Percentiles rank a stretch among this genome's conserved stretches.
Conservation (phyloP, 2,797 vertebrate species). For the Leptodactylus fallax region DNA sequence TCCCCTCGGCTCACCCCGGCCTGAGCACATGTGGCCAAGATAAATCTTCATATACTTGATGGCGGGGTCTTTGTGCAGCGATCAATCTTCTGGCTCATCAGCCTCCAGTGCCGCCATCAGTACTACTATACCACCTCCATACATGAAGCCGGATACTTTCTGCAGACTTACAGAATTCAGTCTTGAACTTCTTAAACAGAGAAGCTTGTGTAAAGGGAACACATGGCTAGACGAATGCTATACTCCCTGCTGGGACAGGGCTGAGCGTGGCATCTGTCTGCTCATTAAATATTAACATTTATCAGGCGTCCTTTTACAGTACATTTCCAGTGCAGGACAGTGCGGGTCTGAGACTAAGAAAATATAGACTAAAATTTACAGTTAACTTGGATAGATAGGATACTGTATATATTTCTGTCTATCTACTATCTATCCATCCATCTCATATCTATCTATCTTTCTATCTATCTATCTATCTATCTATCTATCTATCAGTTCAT, state of each 20-base stretch:
- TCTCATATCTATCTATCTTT: neutral
- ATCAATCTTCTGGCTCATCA: neutral
- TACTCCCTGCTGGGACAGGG: constrained; percentile 47
- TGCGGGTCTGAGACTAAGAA: neutral
- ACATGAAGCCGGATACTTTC: neutral
- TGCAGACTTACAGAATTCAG: neutral
- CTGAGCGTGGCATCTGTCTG: constrained; percentile 33
- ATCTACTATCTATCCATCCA: neutral
- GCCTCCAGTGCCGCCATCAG: neutral
- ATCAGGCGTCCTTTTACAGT: constrained; percentile 40
- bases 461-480: neutral
- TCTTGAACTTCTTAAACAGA: constrained; percentile 30
- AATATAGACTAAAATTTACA: neutral
- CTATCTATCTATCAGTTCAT: too few relatives aligned
- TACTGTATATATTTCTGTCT: neutral
- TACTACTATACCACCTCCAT: neutral
- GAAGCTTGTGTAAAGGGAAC: constrained; percentile 7
- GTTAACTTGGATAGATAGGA: neutral
- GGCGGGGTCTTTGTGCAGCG: neutral
- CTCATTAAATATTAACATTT: constrained; percentile 49
- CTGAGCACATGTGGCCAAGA: neutral
- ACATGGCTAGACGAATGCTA: constrained; percentile 35
- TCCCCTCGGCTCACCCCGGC: neutral
- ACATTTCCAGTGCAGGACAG: neutral
- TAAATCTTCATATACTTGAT: neutral